Conservation (phyloP, 2,113 vertebrate species). For the Sebastes schlegelii region DNA sequence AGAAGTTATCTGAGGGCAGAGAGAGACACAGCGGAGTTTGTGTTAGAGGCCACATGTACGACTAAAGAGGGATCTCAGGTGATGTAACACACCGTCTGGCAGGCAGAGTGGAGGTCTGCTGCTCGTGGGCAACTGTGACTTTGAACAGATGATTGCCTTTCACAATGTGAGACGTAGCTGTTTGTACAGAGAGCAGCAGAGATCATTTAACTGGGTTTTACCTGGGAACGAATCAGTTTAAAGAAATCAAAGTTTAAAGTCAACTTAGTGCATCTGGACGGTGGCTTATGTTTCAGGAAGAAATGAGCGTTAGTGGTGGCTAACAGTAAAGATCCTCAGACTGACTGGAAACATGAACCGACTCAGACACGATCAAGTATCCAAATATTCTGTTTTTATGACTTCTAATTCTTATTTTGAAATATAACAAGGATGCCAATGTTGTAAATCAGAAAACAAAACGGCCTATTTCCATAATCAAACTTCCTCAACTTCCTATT, state of each 20-base stretch:
- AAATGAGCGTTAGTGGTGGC: not conserved
- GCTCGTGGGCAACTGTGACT: not conserved
- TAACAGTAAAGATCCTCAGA: not conserved
- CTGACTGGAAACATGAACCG: not conserved
- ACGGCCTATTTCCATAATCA: not conserved
- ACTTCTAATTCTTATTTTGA: not conserved
- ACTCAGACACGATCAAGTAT: not conserved
- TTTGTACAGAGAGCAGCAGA: not conserved
- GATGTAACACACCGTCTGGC: conserved; percentile 25
- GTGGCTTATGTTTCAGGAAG: conserved; percentile 15
- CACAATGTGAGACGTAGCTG: conserved; percentile 3
- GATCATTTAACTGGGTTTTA: not conserved
- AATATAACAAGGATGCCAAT: not conserved
- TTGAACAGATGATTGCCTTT: conserved; percentile 22
- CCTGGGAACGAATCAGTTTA: conserved; percentile 1
- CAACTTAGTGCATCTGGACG: not conserved
- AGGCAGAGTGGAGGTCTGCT: not conserved
- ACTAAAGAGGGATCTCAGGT: conserved; percentile 27
- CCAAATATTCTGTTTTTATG: not conserved
- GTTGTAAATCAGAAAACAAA: not conserved
- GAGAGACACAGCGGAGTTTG: not conserved
- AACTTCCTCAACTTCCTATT: not conserved
- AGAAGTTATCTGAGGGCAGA: conserved; percentile 92
- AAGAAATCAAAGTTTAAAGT: conserved; percentile 3
- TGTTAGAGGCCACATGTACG: conserved; percentile 16